Evolutionary conservation across 2,113 vertebrate genomes (phyloP), one percentile per base, ranked within the genome.

Genomic region (Pao palembangensis): DNA sequence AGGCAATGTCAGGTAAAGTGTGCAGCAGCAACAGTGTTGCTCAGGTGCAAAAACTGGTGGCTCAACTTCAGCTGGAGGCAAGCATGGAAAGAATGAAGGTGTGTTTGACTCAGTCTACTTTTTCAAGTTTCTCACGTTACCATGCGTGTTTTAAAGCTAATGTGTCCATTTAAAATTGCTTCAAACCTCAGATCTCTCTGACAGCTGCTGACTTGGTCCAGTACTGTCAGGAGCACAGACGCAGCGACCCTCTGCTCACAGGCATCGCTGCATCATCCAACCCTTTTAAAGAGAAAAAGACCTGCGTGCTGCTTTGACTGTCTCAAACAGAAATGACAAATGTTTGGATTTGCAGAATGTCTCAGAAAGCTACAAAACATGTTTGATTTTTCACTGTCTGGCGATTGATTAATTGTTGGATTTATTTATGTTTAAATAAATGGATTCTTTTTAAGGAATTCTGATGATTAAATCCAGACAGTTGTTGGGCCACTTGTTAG

Each of bases 271-370:
- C 91, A 1, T 91, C 93, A 0, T 89, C 88, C 65, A 94, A 93
- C 66, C 92, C 93, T 20, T 95, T 93, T 82, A 92, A 91, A 85
- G 92, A 93, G 46, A 93, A 93, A 89, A 93, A 92, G 81, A 88
- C 61, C 42, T 91, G 90, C 8, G 70, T 89, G 55, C 86, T 93
- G 54, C 87, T 94, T 2, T 93, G 79, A 84, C 31, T 14, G 41
- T 42, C 20, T 42, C 11, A 17, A 31, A 17, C 28, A n/a, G 7
- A 16, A 8, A 15, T 17, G 21, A 6, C 14, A 50, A 50, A 21
- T 20, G 19, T 21, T 11, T 21, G 2, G 2, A 47, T 38, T 38
- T 38, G 34, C 11, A 38, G 10, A 38, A 38, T 8, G 34, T 38
- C 34, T 11, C 10, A 38, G 34, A 38, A 38, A 12, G 34, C 34